Percentiles rank a stretch among this genome's conserved stretches.
These are phyloP conservation scores for Petrolisthes manimaculis DNA, from an alignment of 2,888 invertebrate species.

Conservation along the genomic window DNA sequence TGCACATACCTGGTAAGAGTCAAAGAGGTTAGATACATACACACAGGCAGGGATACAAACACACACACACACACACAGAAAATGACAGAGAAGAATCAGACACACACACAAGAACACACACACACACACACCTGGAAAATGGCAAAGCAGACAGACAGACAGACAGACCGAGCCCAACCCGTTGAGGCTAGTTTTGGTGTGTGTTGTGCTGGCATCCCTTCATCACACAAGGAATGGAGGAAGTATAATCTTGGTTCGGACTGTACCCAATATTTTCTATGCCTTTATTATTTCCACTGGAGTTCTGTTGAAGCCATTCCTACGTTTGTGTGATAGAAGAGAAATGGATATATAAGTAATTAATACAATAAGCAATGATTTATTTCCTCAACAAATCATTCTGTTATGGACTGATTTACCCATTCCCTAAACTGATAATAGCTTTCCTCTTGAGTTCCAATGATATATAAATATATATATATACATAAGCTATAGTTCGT, in stretches of 20 bases:
- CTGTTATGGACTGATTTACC: neutral
- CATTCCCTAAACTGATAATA: neutral
- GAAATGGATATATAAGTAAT: neutral
- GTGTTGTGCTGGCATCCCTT: no score
- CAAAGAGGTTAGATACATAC: no score
- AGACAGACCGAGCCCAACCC: no score
- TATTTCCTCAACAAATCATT: neutral
- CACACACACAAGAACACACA: no score
- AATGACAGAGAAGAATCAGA: no score
- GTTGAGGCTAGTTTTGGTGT: no score
- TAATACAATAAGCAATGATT: neutral
- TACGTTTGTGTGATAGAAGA: neutral
- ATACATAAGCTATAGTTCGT: constrained; percentile 18
- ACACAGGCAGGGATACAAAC: no score
- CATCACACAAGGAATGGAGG: no score
- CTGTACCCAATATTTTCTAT: neutral
- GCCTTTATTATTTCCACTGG: constrained; percentile 6
- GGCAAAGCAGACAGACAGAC: no score
- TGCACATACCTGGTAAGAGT: no score
- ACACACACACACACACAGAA: no score
- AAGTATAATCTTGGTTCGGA: neutral
- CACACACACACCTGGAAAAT: no score
- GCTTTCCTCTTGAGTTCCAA: constrained; percentile 1
- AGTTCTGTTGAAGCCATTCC: neutral
- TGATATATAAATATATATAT: constrained; percentile 15